These are phyloP conservation scores for Argentina silus DNA, from an alignment of 2,797 vertebrate genomes.

Conservation along the genomic window DNA sequence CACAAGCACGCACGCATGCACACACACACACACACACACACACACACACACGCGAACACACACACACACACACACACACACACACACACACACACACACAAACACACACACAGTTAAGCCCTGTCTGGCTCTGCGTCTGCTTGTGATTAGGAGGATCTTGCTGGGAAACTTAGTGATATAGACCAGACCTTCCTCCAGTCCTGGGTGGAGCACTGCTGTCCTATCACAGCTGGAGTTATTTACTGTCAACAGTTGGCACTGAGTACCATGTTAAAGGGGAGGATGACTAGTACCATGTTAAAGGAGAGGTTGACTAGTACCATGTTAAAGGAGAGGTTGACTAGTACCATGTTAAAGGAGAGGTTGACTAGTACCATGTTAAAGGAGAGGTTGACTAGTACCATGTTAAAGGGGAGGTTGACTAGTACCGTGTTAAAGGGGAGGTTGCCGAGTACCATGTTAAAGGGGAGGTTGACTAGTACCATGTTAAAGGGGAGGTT, in stretches of 20 bases:
- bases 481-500: conserved; percentile 40
- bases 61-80: too few species aligned
- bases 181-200: conserved; percentile 47
- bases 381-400: too few species aligned
- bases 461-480: conserved; percentile 32
- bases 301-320: too few species aligned
- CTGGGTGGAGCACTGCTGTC: conserved; percentile 44
- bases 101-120: conserved; percentile 1
- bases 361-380: too few species aligned
- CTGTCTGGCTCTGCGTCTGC: too few species aligned
- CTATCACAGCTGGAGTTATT: conserved; percentile 45
- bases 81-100: too few species aligned
- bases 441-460: conserved; percentile 38
- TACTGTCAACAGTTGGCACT: conserved; percentile 41
- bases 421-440: conserved; percentile 45
- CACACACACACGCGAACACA: conserved; percentile 1
- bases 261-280: too few species aligned
- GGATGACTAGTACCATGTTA: too few species aligned
- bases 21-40: background rate
- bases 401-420: too few species aligned
- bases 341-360: too few species aligned
- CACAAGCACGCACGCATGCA: background rate
- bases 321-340: too few species aligned
- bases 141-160: conserved; percentile 54
- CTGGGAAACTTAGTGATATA: conserved; percentile 48